Percentiles rank a stretch among this genome's conserved stretches.
Conservation (phyloP, 2,113 vertebrate species). For the Sterna hirundo region DNA sequence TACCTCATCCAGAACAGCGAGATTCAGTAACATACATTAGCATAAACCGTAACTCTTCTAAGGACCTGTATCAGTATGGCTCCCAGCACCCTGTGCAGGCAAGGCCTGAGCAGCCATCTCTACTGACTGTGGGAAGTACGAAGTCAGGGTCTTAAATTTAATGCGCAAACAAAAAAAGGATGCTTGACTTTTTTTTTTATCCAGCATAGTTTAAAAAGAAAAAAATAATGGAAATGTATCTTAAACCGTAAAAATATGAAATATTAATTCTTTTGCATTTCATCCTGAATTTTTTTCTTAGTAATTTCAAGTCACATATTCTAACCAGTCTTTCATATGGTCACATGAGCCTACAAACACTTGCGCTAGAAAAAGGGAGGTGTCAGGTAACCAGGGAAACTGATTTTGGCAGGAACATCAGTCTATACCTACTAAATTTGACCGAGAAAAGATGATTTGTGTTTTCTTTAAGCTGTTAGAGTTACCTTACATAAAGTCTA, state of each 20-base stretch:
- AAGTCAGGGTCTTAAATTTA: background rate
- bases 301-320: background rate
- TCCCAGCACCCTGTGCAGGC: background rate
- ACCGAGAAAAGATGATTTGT: background rate
- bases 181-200: background rate
- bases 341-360: background rate
- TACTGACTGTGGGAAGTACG: background rate
- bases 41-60: rapidly evolving
- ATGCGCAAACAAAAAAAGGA: background rate
- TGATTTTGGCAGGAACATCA: background rate
- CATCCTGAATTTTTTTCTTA: background rate
- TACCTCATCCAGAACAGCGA: background rate
- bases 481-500: background rate
- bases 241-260: background rate
- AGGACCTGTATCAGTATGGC: background rate
- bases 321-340: background rate
- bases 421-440: background rate
- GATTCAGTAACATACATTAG: rapidly evolving
- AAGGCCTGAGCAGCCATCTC: no score
- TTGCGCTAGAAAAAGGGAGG: background rate
- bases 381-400: background rate
- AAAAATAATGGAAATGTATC: background rate
- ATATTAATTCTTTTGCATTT: background rate
- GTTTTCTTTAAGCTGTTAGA: background rate
- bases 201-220: background rate